Base-by-base conservation (phyloP, 2,888 invertebrate genomes). In the Heliconius aoede region DNA sequence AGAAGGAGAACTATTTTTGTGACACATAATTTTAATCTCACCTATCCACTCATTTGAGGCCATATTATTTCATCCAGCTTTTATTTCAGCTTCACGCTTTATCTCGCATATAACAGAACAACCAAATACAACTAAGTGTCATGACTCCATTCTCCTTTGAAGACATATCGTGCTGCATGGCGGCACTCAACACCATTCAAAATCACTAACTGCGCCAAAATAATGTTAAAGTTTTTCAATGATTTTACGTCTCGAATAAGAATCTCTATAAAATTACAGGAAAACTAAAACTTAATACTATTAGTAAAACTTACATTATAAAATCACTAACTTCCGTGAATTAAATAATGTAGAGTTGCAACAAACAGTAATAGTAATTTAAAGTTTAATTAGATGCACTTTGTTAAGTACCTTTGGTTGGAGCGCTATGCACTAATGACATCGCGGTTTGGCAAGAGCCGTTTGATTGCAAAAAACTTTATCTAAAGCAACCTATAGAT, bases 341-440 rank as follows among this genome's bases (percentile, higher is more conserved):
- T 55, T 30, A 55, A 69, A 69, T 18, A 55, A 55, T 32, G 32
- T 24, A 15, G 24, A 68, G 69, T 55, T 55, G 2, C 15, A 69
- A 68, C 51, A 51, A 51, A 55, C 30, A 55, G 30, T 5, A 69
- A 32, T 30, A 55, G 15, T 32, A 69, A 69, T 69, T 55, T 55
- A 55, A 69, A 69, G 55, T 69, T 55, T 69, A 69, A 69, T 69
- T 69, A 69, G 55, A 69, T 55, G 32, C 69, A 69, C 8, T 69
- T 55, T n/a, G 69, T 13, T 69, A 69, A 32, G 30, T 68, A 69
- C 69, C 51, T 51, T 26, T 51, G 18, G 21, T 51, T 55, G 55
- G 28, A 69, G 55, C 55, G 13, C 69, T 28, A 55, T 69, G 69
- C 55, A 69, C 69, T 69, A 55, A 69, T 51, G 55, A 69, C 55